phyloP scores from a whole-genome alignment of 2,797 vertebrate genomes.

The Crenuchus spilurus region DNA sequence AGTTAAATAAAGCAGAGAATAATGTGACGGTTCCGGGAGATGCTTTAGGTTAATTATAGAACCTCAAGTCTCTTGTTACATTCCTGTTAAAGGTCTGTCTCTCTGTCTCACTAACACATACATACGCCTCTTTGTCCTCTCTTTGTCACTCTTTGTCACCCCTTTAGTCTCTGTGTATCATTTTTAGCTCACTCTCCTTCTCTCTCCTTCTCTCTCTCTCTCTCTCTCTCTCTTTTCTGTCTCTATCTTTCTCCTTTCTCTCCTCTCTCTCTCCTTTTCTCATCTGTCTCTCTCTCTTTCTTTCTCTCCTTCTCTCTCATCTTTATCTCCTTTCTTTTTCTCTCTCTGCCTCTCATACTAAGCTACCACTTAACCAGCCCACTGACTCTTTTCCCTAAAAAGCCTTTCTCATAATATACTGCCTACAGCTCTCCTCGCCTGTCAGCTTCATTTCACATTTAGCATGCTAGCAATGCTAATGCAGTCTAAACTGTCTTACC shows the following conservation, averaged over 20 bases:
- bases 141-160: constrained; percentile 33
- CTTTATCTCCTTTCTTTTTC: no score
- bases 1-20: constrained; percentile 19
- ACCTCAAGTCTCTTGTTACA: constrained; percentile 33
- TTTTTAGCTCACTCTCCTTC: constrained; percentile 17
- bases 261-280: constrained; percentile 16
- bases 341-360: constrained; percentile 28
- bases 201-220: constrained; percentile 5
- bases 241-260: constrained; percentile 21
- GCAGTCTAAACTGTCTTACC: background rate
- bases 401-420: constrained; percentile 38
- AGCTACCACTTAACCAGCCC: constrained; percentile 42
- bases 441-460: constrained; percentile 64
- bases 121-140: constrained; percentile 17
- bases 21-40: constrained; percentile 19
- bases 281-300: constrained; percentile 3
- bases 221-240: constrained; percentile 22
- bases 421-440: constrained; percentile 61
- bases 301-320: constrained; percentile 30
- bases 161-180: constrained; percentile 4
- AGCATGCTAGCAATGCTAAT: constrained; percentile 48
- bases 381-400: constrained; percentile 47
- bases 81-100: constrained; percentile 20
- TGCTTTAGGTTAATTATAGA: constrained; percentile 49
- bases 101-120: constrained; percentile 15